phyloP scores from a whole-genome alignment of 2,888 invertebrate genomes.

The Salticus scenicus region DNA sequence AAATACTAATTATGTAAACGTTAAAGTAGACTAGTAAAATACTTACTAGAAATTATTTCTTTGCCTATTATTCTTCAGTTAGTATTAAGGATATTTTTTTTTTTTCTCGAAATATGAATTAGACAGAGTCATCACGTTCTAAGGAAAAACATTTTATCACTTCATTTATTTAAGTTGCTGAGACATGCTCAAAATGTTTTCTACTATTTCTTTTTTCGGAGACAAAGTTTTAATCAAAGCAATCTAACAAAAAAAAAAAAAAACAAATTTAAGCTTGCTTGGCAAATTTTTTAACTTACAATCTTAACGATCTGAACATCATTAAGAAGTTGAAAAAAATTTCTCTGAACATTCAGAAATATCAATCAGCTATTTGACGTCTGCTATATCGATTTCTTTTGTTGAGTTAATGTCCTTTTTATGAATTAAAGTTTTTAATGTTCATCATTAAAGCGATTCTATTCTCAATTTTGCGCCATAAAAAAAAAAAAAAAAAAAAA shows the following conservation, averaged over 20 bases:
- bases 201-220: background rate
- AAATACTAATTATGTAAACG: conserved; percentile 36
- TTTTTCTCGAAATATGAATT: too few species aligned
- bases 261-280: background rate
- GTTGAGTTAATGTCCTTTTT: too few species aligned
- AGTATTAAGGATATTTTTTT: background rate
- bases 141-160: background rate
- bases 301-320: background rate
- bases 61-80: background rate
- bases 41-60: background rate
- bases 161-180: background rate
- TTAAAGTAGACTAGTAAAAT: background rate
- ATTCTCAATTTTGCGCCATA: too few species aligned
- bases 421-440: too few species aligned
- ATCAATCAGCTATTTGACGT: too few species aligned
- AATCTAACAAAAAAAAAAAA: background rate
- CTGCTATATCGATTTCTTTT: too few species aligned
- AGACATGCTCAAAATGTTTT: background rate
- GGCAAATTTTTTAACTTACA: background rate
- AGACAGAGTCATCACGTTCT: too few species aligned
- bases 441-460: too few species aligned
- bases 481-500: too few species aligned
- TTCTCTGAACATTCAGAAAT: too few species aligned
- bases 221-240: background rate
- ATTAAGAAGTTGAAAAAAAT: background rate